A percentile compares a stretch with the other conserved stretches of the same genome.
Conservation (phyloP, 2,888 invertebrate genomes). For the Oconnorella tubifera region DNA sequence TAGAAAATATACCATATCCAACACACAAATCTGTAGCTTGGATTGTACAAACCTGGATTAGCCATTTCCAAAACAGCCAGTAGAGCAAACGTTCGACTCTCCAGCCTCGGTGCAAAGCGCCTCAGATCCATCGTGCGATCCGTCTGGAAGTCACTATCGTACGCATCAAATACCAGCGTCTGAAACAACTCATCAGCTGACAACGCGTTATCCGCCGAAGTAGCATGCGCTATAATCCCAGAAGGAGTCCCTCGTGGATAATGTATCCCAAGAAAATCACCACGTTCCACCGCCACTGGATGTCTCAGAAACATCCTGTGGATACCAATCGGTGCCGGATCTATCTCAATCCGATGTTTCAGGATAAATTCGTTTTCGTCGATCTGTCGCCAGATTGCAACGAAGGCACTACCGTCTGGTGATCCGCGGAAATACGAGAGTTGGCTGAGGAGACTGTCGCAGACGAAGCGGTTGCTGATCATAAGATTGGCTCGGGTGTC, state of each 20-base stretch:
- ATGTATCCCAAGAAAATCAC: slow-evolving; percentile 52
- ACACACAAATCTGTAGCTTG: not conserved
- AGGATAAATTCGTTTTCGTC: slow-evolving; percentile 40
- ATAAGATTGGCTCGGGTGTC: slow-evolving; percentile 47
- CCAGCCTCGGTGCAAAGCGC: not conserved
- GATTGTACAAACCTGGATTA: not conserved
- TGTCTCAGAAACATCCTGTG: slow-evolving; percentile 32
- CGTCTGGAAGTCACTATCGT: slow-evolving; percentile 40
- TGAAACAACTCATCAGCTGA: slow-evolving; percentile 41
- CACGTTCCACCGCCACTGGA: slow-evolving; percentile 42
- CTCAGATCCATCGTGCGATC: slow-evolving; percentile 37
- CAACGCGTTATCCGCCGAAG: slow-evolving; percentile 33
- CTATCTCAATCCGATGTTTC: slow-evolving; percentile 40
- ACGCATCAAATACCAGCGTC: slow-evolving; percentile 42
- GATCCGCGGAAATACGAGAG: slow-evolving; percentile 46
- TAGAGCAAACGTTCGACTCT: slow-evolving; percentile 40
- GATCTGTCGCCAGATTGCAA: slow-evolving; percentile 47
- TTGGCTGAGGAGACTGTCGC: slow-evolving; percentile 43
- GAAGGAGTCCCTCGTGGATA: slow-evolving; percentile 37
- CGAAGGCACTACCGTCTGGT: slow-evolving; percentile 40
- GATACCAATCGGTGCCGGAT: slow-evolving; percentile 39
- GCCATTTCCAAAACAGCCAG: slow-evolving; percentile 3
- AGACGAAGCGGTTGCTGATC: slow-evolving; percentile 49
- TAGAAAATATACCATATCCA: not conserved
- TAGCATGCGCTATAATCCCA: slow-evolving; percentile 45